A percentile compares a stretch with the other conserved stretches of the same genome.
phyloP scores from a whole-genome alignment of 2,113 vertebrate genomes.

The Thunnus thynnus region DNA sequence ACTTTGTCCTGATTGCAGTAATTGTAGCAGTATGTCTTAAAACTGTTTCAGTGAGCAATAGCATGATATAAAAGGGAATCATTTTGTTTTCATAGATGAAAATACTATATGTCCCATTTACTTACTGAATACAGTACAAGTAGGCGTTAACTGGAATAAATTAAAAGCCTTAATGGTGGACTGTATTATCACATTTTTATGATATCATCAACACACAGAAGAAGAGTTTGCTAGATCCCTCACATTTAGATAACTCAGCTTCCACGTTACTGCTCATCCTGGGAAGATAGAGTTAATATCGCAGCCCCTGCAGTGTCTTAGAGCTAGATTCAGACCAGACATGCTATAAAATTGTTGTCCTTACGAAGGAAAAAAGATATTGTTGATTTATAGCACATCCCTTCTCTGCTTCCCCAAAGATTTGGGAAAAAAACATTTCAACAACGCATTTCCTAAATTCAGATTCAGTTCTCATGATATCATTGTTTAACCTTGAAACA shows the following conservation, averaged over 20 bases:
- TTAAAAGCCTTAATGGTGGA: not conserved
- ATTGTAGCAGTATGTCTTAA: not conserved
- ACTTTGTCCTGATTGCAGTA: not conserved
- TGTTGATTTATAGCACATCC: not conserved
- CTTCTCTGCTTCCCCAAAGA: not conserved
- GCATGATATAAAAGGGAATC: not conserved
- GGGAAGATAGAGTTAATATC: not conserved
- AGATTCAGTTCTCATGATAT: constrained; percentile 40
- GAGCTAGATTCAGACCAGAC: not conserved
- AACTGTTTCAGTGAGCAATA: not conserved
- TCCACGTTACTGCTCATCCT: not conserved
- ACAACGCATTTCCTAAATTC: constrained; percentile 12
- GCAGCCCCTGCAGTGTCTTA: not conserved
- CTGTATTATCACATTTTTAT: too few species aligned
- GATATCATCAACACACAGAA: too few species aligned
- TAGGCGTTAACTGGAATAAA: not conserved
- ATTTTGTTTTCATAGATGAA: too few species aligned
- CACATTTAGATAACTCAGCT: not conserved
- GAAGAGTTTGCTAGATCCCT: not conserved
- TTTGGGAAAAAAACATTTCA: not conserved
- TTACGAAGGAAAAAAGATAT: not conserved
- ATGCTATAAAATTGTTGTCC: not conserved
- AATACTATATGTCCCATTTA: too few species aligned
- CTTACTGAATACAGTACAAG: too few species aligned
- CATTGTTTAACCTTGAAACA: constrained; percentile 53